These are phyloP conservation scores for Hyperoplus immaculatus DNA, from an alignment of 2,797 vertebrate species.

Conservation along the genomic window DNA sequence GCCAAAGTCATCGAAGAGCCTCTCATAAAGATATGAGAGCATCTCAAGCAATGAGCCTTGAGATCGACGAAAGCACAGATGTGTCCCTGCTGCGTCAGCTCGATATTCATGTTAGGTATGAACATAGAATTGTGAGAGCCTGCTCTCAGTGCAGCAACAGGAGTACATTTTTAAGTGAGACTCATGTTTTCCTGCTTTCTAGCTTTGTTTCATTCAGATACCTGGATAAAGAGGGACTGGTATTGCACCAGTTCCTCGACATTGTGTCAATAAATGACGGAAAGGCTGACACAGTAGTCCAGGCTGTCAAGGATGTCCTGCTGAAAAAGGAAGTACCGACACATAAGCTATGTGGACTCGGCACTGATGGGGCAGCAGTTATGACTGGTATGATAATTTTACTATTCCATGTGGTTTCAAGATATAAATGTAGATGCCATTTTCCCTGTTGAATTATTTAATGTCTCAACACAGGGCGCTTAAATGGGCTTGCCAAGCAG, in stretches of 20 bases:
- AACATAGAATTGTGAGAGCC: no score
- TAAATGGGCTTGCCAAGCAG: neutral
- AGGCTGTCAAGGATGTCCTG: neutral
- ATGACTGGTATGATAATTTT: neutral
- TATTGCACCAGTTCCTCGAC: neutral
- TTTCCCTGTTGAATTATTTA: neutral
- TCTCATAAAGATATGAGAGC: no score
- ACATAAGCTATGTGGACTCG: neutral
- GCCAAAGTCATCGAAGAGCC: no score
- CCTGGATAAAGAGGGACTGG: neutral
- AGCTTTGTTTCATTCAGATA: no score
- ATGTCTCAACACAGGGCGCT: neutral
- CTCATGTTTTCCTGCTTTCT: no score
- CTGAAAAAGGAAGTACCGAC: neutral
- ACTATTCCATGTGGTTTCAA: no score
- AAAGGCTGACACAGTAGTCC: neutral
- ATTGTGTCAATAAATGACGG: neutral
- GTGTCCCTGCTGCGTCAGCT: no score
- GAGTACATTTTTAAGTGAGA: no score
- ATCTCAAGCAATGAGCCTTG: no score
- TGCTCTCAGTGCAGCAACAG: no score
- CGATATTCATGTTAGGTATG: no score
- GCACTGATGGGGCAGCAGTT: neutral
- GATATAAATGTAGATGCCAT: neutral
- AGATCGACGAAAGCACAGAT: no score